Conservation (phyloP, 2,888 invertebrate species). For the Lochmaea capreae region DNA sequence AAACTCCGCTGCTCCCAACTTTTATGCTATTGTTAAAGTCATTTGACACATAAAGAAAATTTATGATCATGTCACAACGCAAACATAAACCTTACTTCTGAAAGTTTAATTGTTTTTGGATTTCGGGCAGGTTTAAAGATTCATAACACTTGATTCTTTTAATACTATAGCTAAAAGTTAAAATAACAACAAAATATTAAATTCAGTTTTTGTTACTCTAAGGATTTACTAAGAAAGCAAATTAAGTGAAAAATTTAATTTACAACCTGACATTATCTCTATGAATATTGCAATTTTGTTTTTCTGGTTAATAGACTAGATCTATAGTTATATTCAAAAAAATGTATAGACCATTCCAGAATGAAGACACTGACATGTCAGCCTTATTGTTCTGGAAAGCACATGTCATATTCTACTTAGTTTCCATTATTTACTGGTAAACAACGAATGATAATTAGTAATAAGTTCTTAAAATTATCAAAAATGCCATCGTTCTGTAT, state of each 20-base stretch:
- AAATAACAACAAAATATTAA: conserved; percentile 21
- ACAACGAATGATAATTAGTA: no score
- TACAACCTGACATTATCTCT: conserved; percentile 18
- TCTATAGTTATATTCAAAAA: not conserved
- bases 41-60: conserved; percentile 39
- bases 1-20: conserved; percentile 26
- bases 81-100: conserved; percentile 34
- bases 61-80: conserved; percentile 33
- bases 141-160: conserved; percentile 24
- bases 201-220: conserved; percentile 13
- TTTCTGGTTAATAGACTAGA: not conserved
- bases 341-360: no score
- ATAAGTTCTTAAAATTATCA: no score
- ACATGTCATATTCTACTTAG: no score
- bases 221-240: conserved; percentile 17
- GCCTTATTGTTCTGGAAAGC: no score
- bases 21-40: conserved; percentile 42
- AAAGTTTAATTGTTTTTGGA: conserved; percentile 34
- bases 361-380: no score
- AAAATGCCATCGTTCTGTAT: no score
- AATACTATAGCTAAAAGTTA: conserved; percentile 14
- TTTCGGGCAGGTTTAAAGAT: conserved; percentile 26
- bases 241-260: conserved; percentile 1
- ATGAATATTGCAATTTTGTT: not conserved
- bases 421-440: no score